These are phyloP conservation scores for Scolopax bukidnonensis DNA, from an alignment of 2,797 vertebrate species.

Conservation along the genomic window DNA sequence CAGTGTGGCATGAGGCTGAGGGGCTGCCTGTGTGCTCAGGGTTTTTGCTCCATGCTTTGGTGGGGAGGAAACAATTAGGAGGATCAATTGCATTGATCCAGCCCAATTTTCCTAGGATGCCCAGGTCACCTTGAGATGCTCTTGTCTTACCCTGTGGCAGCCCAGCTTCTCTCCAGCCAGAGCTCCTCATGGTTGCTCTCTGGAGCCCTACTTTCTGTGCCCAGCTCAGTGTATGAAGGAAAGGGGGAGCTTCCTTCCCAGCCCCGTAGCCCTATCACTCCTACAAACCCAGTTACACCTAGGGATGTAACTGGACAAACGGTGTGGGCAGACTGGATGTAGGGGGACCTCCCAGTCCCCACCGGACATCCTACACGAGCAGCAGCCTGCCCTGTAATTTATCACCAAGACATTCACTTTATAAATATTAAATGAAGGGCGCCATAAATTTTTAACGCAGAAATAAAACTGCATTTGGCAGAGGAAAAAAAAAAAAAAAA, in stretches of 20 bases:
- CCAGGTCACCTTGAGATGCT: neutral
- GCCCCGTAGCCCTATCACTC: neutral
- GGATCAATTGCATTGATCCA: neutral
- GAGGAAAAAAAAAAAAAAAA: neutral
- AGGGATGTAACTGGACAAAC: neutral
- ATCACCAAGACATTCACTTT: slow-evolving; percentile 47
- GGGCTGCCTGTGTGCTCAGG: neutral
- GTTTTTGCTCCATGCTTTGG: neutral
- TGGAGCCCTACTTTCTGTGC: neutral
- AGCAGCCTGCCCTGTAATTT: slow-evolving; percentile 44
- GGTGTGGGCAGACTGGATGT: neutral
- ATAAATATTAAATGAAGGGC: slow-evolving; percentile 70
- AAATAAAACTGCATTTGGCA: slow-evolving; percentile 53
- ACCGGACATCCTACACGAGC: neutral
- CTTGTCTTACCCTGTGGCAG: neutral
- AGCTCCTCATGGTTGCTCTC: neutral
- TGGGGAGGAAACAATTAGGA: neutral
- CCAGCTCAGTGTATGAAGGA: neutral
- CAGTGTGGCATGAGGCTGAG: neutral
- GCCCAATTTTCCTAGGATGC: neutral
- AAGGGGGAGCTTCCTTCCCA: neutral
- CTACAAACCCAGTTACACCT: neutral
- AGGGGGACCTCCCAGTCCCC: neutral
- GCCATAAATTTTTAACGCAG: slow-evolving; percentile 58
- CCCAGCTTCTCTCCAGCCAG: neutral